phyloP scores from a whole-genome alignment of 2,113 vertebrate species.

The Chloebia gouldiae region DNA sequence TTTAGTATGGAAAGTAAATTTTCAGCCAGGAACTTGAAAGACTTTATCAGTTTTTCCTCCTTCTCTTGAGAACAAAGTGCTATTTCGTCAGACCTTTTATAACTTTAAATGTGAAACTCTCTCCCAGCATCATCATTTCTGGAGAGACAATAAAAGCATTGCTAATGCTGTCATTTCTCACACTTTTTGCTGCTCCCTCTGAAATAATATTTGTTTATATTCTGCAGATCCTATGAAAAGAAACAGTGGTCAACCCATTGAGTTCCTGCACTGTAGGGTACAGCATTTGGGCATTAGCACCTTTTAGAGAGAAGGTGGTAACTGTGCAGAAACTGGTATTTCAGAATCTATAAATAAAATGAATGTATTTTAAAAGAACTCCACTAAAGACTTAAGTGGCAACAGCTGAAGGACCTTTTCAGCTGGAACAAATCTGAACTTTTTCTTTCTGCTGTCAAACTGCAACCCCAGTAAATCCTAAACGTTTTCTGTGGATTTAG shows the following conservation, averaged over 20 bases:
- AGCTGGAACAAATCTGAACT: constrained; percentile 62
- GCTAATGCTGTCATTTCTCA: constrained; percentile 53
- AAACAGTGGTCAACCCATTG: not conserved
- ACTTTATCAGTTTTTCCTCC: constrained; percentile 52
- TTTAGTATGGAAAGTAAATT: constrained; percentile 66
- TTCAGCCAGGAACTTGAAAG: constrained; percentile 59
- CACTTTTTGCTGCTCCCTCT: constrained; percentile 27
- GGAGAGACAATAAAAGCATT: constrained; percentile 47
- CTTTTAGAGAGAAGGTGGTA: not conserved
- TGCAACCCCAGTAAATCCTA: constrained; percentile 52
- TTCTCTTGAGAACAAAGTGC: constrained; percentile 54
- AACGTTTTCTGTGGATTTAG: constrained; percentile 63
- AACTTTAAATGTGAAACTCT: constrained; percentile 51
- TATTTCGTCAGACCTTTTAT: constrained; percentile 57
- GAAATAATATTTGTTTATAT: constrained; percentile 51
- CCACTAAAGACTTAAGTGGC: constrained; percentile 11
- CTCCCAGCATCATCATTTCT: constrained; percentile 49
- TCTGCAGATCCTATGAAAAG: not conserved
- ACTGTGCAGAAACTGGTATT: not conserved
- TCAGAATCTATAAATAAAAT: not conserved
- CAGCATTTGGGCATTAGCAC: not conserved
- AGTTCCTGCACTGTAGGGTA: not conserved
- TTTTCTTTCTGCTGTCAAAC: constrained; percentile 31
- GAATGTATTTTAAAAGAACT: not conserved
- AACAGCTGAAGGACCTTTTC: constrained; percentile 35